These are phyloP conservation scores for Nixonia krombeini DNA, from an alignment of 1,140 invertebrate genomes.

Conservation along the genomic window DNA sequence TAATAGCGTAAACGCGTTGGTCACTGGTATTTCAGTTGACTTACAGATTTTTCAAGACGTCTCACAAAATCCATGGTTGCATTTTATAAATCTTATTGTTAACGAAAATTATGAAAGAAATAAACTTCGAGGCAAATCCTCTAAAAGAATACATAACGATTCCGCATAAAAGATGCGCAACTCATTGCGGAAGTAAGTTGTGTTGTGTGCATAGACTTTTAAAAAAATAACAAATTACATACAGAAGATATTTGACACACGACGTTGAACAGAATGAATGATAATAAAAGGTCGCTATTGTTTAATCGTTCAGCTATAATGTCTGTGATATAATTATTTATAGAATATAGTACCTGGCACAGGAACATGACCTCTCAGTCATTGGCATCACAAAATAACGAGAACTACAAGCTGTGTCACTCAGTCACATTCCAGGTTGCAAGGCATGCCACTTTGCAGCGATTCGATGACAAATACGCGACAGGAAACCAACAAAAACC, in stretches of 20 bases:
- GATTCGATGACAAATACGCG: too few species aligned
- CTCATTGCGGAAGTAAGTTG: conserved; percentile 25
- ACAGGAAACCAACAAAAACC: too few species aligned
- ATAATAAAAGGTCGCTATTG: conserved; percentile 52
- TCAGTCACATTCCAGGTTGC: conserved; percentile 38
- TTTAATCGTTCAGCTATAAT: conserved; percentile 53
- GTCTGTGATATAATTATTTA: conserved; percentile 64
- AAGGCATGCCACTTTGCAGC: background rate
- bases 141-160: conserved; percentile 26
- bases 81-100: conserved; percentile 4
- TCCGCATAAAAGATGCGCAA: conserved; percentile 25
- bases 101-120: conserved; percentile 7
- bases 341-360: conserved; percentile 73
- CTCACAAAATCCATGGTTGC: background rate
- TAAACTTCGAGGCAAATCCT: conserved; percentile 16
- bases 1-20: too few species aligned
- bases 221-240: conserved; percentile 73
- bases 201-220: conserved; percentile 68
- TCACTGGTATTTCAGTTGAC: background rate
- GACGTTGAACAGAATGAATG: conserved; percentile 55
- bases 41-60: background rate
- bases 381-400: conserved; percentile 72
- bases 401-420: conserved; percentile 70
- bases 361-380: conserved; percentile 73
- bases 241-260: conserved; percentile 58